Base-by-base conservation (phyloP, 2,797 vertebrate genomes). In the Notolepis coatsorum region DNA sequence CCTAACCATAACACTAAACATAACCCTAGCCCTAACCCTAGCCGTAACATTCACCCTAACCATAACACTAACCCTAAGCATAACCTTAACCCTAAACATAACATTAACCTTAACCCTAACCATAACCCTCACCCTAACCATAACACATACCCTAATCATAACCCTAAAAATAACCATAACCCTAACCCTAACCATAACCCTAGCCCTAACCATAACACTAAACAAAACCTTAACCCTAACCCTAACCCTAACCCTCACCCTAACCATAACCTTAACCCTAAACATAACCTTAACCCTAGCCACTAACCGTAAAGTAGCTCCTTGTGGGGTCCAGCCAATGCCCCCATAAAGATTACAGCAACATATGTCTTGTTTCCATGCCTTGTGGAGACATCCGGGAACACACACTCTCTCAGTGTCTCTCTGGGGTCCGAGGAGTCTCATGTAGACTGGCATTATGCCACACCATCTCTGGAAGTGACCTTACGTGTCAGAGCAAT, bases 401-500 rank as follows among this genome's bases (percentile, higher is more conserved):
- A n/a, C n/a, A n/a, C n/a, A n/a, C n/a, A n/a, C n/a, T n/a, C n/a
- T n/a, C n/a, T n/a, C n/a, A n/a, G n/a, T n/a, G n/a, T n/a, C n/a
- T n/a, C n/a, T n/a, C n/a, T n/a, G n/a, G n/a, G n/a, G n/a, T n/a
- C n/a, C n/a, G n/a, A n/a, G 70, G 17, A 76, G 58, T 85, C 83
- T 82, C 82, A 71, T 48, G 80, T 71, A 83, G 61, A 68, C 66
- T 62, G 79, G 81, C 79, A 86, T 83, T 87, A 85, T 88, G 86
- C 78, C 47, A 80, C 71, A 79, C 73, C 75, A 49, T 85, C 82
- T 86, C 81, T 72, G 75, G 70, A 83, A 88, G 83, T 82, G 87
- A 91, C 88, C 88, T 89, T 86, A 79, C 1, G 35, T 84, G 86
- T 86, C 81, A 85, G 7, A 77, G 88, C 85, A 90, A 89, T 90